Percentiles rank a stretch among this genome's conserved stretches.
phyloP scores from a whole-genome alignment of 2,888 invertebrate species.

The Mythimna vitellina region DNA sequence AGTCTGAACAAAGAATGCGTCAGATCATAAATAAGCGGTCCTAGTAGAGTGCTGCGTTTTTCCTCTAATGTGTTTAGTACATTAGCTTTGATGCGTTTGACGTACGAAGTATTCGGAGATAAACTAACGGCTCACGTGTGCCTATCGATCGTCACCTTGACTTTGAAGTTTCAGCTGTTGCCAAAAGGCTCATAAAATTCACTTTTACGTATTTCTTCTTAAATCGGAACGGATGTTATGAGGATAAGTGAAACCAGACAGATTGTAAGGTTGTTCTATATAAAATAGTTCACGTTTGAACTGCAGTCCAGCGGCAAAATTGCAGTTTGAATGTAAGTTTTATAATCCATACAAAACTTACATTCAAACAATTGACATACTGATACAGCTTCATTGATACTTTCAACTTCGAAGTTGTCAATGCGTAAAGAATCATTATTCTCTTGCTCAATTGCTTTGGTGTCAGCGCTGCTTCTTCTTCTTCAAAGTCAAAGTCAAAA shows the following conservation, averaged over 20 bases:
- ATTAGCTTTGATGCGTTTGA: slow-evolving; percentile 33
- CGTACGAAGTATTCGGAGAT: slow-evolving; percentile 14
- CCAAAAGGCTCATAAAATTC: not conserved
- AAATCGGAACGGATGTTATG: not conserved
- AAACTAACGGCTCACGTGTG: slow-evolving; percentile 9
- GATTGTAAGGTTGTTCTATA: not conserved
- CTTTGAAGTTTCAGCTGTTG: slow-evolving; percentile 7
- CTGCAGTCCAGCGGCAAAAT: not conserved
- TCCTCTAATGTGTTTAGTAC: slow-evolving; percentile 36
- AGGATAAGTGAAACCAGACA: not conserved
- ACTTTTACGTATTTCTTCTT: not conserved
- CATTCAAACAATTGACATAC: too few species aligned
- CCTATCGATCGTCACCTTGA: slow-evolving; percentile 20
- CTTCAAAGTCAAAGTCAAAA: too few species aligned
- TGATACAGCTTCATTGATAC: too few species aligned
- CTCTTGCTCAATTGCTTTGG: too few species aligned
- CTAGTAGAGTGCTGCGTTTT: slow-evolving; percentile 21
- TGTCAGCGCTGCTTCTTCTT: too few species aligned
- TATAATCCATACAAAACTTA: too few species aligned
- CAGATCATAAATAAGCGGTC: slow-evolving; percentile 23
- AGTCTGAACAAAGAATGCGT: slow-evolving; percentile 1
- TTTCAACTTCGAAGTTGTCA: too few species aligned
- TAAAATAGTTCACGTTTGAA: not conserved
- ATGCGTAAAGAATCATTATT: too few species aligned
- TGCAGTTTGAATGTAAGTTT: not conserved